Evolutionary conservation across 2,797 vertebrate genomes (phyloP).

Genomic region (Miopithecus talapoin): DNA sequence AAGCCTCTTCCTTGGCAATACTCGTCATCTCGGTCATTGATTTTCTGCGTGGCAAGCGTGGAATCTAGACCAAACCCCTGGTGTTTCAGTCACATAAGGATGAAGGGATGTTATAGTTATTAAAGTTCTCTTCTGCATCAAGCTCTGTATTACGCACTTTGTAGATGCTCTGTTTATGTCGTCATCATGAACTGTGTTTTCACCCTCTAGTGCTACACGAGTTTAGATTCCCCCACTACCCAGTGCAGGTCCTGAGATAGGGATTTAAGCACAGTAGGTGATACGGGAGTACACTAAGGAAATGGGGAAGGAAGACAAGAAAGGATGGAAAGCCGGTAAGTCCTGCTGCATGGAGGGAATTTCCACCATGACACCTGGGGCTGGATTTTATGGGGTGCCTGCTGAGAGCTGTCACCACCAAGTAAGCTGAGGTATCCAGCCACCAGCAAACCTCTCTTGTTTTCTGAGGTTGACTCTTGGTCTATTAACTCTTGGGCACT

Average conservation of each 20-base stretch:
- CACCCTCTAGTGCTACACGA: neutral
- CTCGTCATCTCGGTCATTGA: neutral
- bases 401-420: neutral
- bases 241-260: neutral
- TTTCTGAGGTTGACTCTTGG: neutral
- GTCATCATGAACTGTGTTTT: neutral
- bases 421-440: too few relatives aligned
- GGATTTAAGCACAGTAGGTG: neutral
- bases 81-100: neutral
- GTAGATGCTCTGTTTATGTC: neutral
- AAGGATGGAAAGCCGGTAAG: neutral
- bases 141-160: neutral
- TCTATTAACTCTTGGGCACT: neutral
- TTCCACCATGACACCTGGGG: too few relatives aligned
- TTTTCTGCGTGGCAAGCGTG: neutral
- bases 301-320: too few relatives aligned
- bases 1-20: neutral
- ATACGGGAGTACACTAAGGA: neutral
- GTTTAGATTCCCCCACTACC: neutral
- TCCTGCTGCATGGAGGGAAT: neutral
- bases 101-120: neutral
- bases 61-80: neutral
- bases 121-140: neutral
- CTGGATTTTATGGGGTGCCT: fast-evolving
- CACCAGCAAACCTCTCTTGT: neutral